A percentile compares a stretch with the other conserved stretches of the same genome.
Evolutionary conservation across 2,113 vertebrate species (phyloP).

Genomic region (Nesogale talazaci): DNA sequence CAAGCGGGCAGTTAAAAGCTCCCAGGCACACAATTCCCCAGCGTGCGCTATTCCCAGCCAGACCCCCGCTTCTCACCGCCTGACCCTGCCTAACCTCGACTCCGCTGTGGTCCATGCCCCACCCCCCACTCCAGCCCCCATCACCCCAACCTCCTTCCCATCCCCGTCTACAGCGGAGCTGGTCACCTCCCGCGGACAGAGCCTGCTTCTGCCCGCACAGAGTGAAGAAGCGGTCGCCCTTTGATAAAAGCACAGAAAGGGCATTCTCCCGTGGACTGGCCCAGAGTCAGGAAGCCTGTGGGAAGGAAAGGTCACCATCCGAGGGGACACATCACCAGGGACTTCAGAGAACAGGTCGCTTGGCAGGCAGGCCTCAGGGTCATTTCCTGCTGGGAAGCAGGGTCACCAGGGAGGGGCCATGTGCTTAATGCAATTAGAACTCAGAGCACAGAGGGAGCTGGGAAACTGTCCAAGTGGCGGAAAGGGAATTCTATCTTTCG

Average conservation of each 20-base stretch:
- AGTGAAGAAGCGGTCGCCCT: background rate
- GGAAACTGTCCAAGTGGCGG: constrained; percentile 23
- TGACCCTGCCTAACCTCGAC: constrained; percentile 49
- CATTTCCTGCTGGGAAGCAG: constrained; percentile 81
- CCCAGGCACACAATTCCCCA: background rate
- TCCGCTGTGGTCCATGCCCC: constrained; percentile 10
- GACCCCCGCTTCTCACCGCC: background rate
- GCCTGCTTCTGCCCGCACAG: background rate
- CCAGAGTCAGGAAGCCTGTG: constrained; percentile 47
- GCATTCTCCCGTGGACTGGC: background rate
- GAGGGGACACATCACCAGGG: constrained; percentile 49
- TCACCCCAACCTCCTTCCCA: no score
- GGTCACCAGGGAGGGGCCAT: constrained; percentile 65
- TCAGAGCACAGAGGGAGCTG: constrained; percentile 55
- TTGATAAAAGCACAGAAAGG: constrained; percentile 51
- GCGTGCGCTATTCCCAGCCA: background rate
- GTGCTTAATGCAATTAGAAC: constrained; percentile 61
- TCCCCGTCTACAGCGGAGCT: background rate
- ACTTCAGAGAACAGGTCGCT: constrained; percentile 82
- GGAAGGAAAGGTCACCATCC: constrained; percentile 73
- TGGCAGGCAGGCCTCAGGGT: constrained; percentile 73
- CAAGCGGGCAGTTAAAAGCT: constrained; percentile 35
- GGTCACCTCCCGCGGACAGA: background rate
- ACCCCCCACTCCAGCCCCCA: no score
- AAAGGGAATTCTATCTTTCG: constrained; percentile 13